A percentile compares a stretch with the other conserved stretches of the same genome.
phyloP scores from a whole-genome alignment of 2,113 vertebrate species.

The Budorcas taxicolor region DNA sequence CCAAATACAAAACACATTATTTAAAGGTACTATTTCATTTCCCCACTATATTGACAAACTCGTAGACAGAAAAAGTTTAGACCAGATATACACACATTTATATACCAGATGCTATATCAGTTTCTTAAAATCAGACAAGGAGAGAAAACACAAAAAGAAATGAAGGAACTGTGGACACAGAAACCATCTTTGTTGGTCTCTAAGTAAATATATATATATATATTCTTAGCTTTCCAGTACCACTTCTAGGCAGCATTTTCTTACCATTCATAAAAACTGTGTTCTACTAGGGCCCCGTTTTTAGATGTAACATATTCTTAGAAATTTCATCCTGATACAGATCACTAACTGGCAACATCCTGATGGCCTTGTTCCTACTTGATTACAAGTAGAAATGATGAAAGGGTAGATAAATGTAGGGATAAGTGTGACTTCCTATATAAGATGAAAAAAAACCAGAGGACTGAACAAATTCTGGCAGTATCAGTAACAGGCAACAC shows the following conservation, averaged over 20 bases:
- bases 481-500: not conserved
- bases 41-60: conserved; percentile 16
- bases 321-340: conserved; percentile 8
- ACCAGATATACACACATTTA: not conserved
- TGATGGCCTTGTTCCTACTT: not conserved
- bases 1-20: conserved; percentile 7
- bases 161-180: not conserved
- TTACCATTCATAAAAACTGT: not conserved
- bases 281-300: not conserved
- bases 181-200: not conserved
- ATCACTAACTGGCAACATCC: not conserved
- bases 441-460: not conserved
- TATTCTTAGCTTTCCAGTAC: conserved; percentile 12
- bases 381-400: not conserved
- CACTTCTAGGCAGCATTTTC: not conserved
- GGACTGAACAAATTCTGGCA: not conserved
- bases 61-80: not conserved
- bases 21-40: conserved; percentile 38
- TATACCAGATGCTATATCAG: not conserved
- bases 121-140: conserved; percentile 28
- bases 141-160: conserved; percentile 38
- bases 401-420: not conserved
- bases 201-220: not conserved
- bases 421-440: not conserved
- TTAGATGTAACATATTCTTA: not conserved